A percentile compares a stretch with the other conserved stretches of the same genome.
These are phyloP conservation scores for Tachycineta bicolor DNA, from an alignment of 2,113 vertebrate species.

Conservation along the genomic window DNA sequence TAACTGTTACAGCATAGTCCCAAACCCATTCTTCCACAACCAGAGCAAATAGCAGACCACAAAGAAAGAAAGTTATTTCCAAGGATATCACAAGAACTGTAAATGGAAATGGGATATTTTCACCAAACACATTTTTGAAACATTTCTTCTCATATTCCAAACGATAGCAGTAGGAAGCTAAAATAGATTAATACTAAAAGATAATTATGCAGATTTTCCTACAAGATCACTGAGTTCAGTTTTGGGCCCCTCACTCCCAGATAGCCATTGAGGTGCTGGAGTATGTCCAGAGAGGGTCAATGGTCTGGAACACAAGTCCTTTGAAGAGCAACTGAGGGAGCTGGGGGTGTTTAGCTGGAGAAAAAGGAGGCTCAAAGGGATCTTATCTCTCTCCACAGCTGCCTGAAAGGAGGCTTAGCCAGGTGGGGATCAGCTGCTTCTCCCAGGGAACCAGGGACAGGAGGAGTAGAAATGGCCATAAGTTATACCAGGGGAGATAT, in stretches of 20 bases:
- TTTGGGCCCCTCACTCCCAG: not conserved
- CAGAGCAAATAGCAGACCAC: slow-evolving; percentile 82
- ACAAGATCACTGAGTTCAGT: not conserved
- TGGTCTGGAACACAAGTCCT: not conserved
- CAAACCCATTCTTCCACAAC: slow-evolving; percentile 86
- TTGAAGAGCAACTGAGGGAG: not conserved
- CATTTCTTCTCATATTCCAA: not conserved
- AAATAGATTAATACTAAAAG: not conserved
- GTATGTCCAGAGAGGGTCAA: not conserved
- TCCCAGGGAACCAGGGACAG: not conserved
- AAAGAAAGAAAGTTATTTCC: slow-evolving; percentile 84
- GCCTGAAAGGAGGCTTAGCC: not conserved
- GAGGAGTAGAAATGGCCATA: not conserved
- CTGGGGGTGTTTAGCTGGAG: no score
- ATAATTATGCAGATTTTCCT: not conserved
- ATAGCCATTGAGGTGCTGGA: not conserved
- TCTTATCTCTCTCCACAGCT: not conserved
- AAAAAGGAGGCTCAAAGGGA: not conserved
- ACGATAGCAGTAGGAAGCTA: not conserved
- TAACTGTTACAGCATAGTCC: slow-evolving; percentile 86
- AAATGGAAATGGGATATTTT: slow-evolving; percentile 2
- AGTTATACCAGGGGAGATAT: not conserved
- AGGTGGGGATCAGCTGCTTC: not conserved
- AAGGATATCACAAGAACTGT: slow-evolving; percentile 76
- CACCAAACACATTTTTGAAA: not conserved